Conservation (phyloP, 2,797 vertebrate species). For the Liasis olivaceus region DNA sequence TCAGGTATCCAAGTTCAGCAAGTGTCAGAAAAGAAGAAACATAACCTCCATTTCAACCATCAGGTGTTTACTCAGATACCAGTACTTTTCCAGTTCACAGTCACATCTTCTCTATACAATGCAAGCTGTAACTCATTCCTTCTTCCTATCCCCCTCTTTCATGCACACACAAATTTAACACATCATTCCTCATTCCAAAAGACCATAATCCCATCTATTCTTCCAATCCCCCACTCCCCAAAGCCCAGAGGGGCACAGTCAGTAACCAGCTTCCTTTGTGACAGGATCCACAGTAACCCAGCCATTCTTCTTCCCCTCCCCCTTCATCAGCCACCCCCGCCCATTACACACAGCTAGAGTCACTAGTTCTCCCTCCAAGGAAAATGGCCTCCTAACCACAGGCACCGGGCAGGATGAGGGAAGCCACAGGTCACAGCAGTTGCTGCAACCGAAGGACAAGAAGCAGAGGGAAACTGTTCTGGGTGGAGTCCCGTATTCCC, state of each 20-base stretch:
- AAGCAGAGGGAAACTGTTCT: slow-evolving; percentile 42
- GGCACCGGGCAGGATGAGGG: slow-evolving; percentile 63
- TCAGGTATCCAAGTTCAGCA: slow-evolving; percentile 16
- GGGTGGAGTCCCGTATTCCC: not conserved
- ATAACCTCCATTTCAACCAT: slow-evolving; percentile 39
- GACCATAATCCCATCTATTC: slow-evolving; percentile 55
- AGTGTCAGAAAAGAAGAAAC: not conserved
- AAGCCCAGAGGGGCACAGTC: slow-evolving; percentile 44
- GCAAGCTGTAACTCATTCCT: slow-evolving; percentile 20
- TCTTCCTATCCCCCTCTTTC: not conserved
- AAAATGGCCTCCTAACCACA: slow-evolving; percentile 83
- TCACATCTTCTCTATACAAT: slow-evolving; percentile 8
- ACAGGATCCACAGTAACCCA: slow-evolving; percentile 58
- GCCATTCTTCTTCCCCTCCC: slow-evolving; percentile 66
- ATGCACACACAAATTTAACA: not conserved
- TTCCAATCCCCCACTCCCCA: slow-evolving; percentile 41
- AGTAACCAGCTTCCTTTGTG: slow-evolving; percentile 70
- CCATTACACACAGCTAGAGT: slow-evolving; percentile 61
- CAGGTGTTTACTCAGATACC: slow-evolving; percentile 26
- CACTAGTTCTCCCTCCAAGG: slow-evolving; percentile 75
- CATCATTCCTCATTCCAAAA: slow-evolving; percentile 49
- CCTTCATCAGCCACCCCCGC: slow-evolving; percentile 64
- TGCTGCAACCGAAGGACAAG: slow-evolving; percentile 33
- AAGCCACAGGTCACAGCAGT: slow-evolving; percentile 65
- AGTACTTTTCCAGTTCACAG: slow-evolving; percentile 14